These are phyloP conservation scores for Hydrochoerus hydrochaeris DNA, from an alignment of 2,113 vertebrate genomes.

Conservation along the genomic window DNA sequence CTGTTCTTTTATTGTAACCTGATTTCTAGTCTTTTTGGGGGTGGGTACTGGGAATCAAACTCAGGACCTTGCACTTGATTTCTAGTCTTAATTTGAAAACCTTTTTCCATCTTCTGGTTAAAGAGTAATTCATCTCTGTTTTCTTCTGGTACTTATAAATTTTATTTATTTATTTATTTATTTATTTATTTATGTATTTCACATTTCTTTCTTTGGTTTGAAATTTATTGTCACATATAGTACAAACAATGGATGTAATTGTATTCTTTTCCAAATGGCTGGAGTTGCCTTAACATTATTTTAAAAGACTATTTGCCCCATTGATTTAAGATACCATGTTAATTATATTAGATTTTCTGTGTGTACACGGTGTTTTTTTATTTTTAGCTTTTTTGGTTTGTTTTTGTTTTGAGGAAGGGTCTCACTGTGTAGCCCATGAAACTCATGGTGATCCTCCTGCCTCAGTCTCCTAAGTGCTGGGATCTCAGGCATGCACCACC, in stretches of 20 bases:
- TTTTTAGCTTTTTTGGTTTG: too few species aligned
- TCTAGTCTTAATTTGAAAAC: background rate
- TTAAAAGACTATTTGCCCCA: background rate
- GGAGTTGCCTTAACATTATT: background rate
- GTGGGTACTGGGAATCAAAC: too few species aligned
- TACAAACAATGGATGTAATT: background rate
- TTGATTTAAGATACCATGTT: conserved; percentile 1
- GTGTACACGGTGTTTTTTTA: background rate
- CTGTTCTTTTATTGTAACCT: background rate
- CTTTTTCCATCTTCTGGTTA: too few species aligned
- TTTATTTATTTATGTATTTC: background rate
- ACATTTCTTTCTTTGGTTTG: background rate
- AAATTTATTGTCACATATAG: background rate
- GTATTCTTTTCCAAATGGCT: background rate
- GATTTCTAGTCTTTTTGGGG: background rate
- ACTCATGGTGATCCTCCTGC: too few species aligned
- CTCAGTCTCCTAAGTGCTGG: too few species aligned
- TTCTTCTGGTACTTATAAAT: background rate
- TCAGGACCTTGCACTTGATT: background rate
- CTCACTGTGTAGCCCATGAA: too few species aligned
- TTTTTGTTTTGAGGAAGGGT: too few species aligned
- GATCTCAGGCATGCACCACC: too few species aligned
- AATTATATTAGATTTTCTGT: background rate
- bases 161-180: background rate
- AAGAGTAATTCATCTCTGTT: background rate